These are phyloP conservation scores for Uloborus diversus DNA, from an alignment of 1,140 invertebrate genomes.

Conservation along the genomic window DNA sequence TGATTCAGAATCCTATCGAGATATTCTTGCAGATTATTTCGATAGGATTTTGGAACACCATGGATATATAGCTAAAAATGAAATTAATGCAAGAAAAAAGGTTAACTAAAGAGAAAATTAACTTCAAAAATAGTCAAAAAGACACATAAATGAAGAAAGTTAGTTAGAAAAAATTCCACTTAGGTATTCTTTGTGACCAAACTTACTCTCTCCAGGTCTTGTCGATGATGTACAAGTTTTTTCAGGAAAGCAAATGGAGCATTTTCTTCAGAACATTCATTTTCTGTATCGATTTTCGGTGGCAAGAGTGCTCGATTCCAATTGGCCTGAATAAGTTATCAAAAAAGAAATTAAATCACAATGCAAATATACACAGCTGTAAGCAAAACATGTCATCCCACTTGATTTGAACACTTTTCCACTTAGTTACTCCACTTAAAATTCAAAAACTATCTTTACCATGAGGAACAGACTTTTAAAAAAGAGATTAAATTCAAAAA, in stretches of 20 bases:
- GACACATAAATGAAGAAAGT: neutral
- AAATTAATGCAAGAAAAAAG: neutral
- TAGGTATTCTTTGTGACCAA: too few species aligned
- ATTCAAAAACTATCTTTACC: too few species aligned
- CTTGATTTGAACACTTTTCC: too few species aligned
- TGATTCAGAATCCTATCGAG: too few species aligned
- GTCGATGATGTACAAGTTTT: constrained; percentile 92
- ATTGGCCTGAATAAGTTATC: constrained; percentile 71
- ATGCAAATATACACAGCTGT: neutral
- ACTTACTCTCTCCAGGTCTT: constrained; percentile 87
- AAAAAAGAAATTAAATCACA: too few species aligned
- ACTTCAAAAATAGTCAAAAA: neutral
- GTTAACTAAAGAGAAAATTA: too few species aligned
- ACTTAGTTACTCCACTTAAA: too few species aligned
- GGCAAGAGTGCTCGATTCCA: constrained; percentile 88
- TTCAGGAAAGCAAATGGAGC: constrained; percentile 90
- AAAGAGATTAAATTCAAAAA: too few species aligned
- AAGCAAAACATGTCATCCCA: neutral
- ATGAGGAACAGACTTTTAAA: too few species aligned
- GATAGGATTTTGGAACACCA: neutral
- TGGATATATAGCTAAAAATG: neutral
- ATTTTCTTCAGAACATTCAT: constrained; percentile 71
- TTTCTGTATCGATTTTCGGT: constrained; percentile 83
- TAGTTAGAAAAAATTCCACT: too few species aligned
- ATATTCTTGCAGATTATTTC: neutral